A percentile compares a stretch with the other conserved stretches of the same genome.
Evolutionary conservation across 1,140 invertebrate genomes (phyloP).

Genomic region (Camponotus vicinus): DNA sequence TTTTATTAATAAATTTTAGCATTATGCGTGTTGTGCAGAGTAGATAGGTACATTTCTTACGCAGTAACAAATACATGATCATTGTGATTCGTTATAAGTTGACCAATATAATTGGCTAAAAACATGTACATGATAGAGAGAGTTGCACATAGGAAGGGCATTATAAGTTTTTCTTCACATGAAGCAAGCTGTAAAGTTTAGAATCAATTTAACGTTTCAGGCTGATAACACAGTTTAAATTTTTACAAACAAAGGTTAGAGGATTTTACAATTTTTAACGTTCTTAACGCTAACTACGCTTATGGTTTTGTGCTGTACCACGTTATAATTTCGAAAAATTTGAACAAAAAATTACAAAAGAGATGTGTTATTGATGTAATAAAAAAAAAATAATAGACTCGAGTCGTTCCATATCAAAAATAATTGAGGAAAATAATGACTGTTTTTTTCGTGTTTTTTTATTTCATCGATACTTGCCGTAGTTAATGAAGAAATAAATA

Average conservation of each 20-base stretch:
- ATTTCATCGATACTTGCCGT: too few species aligned
- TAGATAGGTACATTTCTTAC: not conserved
- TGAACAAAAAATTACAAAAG: not conserved
- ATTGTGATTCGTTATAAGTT: conserved; percentile 29
- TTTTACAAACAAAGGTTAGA: too few species aligned
- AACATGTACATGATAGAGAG: not conserved
- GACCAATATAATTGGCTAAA: not conserved
- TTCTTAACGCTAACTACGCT: too few species aligned
- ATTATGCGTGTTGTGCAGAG: not conserved
- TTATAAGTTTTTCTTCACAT: not conserved
- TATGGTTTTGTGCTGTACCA: too few species aligned
- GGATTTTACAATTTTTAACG: too few species aligned
- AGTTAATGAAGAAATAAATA: too few species aligned
- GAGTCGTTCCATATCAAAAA: not conserved
- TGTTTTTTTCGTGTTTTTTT: too few species aligned
- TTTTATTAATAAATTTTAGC: not conserved
- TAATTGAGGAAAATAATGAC: not conserved
- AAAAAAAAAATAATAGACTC: not conserved
- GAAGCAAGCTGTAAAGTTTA: not conserved
- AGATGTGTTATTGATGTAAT: too few species aligned
- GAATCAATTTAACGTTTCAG: not conserved
- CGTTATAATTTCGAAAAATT: not conserved
- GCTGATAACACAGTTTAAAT: too few species aligned
- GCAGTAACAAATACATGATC: not conserved
- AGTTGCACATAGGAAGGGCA: not conserved